Conservation (phyloP, 2,888 invertebrate species). For the Buathra laborator region DNA sequence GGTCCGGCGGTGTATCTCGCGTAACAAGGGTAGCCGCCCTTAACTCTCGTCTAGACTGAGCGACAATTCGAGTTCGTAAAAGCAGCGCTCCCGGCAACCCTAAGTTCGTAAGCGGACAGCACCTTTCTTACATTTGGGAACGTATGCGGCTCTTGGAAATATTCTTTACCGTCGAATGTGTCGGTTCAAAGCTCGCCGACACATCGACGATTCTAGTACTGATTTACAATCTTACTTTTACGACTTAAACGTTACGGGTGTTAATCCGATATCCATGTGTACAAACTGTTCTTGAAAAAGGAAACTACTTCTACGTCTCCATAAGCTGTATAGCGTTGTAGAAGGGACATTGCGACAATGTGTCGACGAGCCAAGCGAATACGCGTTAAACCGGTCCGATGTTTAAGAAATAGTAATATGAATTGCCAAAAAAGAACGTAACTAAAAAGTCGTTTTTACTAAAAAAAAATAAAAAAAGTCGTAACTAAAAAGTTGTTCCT, state of each 20-base stretch:
- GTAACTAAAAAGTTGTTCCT: no score
- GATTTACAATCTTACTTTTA: constrained; percentile 28
- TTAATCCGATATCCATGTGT: neutral
- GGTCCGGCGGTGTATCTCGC: constrained; percentile 52
- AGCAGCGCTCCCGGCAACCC: constrained; percentile 20
- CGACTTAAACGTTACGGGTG: neutral
- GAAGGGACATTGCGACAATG: no score
- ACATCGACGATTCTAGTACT: constrained; percentile 5
- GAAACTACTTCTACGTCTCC: no score
- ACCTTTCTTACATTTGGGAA: constrained; percentile 13
- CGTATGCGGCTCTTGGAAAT: constrained; percentile 2
- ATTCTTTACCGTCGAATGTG: constrained; percentile 28
- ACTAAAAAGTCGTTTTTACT: no score
- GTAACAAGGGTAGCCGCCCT: constrained; percentile 65
- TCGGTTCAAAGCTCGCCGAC: constrained; percentile 43
- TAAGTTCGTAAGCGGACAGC: constrained; percentile 32
- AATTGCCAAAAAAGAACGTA: no score
- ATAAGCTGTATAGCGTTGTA: no score
- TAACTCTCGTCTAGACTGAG: constrained; percentile 43
- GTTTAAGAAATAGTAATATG: no score
- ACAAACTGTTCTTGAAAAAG: no score
- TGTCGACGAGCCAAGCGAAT: no score
- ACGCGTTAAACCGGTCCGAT: no score
- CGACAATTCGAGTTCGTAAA: constrained; percentile 48
- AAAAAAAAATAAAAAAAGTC: no score